Base-by-base conservation (phyloP, 2,888 invertebrate species). In the Orgyia antiqua region DNA sequence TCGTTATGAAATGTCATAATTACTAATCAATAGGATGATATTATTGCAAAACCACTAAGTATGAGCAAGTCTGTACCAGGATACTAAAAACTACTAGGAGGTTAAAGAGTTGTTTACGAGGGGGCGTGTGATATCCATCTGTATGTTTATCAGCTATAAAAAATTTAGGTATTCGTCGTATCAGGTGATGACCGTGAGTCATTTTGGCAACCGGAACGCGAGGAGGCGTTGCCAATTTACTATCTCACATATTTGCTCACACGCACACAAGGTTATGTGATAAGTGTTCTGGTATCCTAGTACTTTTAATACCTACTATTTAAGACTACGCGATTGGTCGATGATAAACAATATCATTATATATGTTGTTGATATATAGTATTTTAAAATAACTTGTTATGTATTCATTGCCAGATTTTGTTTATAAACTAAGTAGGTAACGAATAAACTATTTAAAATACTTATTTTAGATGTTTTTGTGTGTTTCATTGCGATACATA, bases 181-280 rank as follows among this genome's bases (percentile, higher is more conserved):
- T 35, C 51, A 45, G 45, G 35, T 45, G 50, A 52, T 56, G 55
- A 49, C 42, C 52, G 54, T 78, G 71, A 78, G 54, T 76, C 69
- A 74, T 79, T 79, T 80, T 82, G 74, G 79, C 77, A 75, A 74
- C 68, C 64, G 65, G 71, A 72, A 58, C 56, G 62, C 58, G 58
- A 65, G 70, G 52, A 69, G 84, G 84, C 79, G 84, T 70, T 57
- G 58, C 72, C 71, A 60, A 68, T 73, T 71, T 55, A 56, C 61
- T 69, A 70, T 70, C 45, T 45, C 46, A 50, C 42, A 46, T 31
- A 39, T 39, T 6, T 10, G 13, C 6, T 44, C 54, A 61, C 66
- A 65, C 70, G 69, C 66, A 63, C 32, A 56, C 43, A 53, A 36
- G 7, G 7, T 15, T 39, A 10, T 10, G 28, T 36, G 54, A 63